A percentile compares a stretch with the other conserved stretches of the same genome.
phyloP scores from a whole-genome alignment of 2,888 invertebrate species.

The Nysson spinosus region DNA sequence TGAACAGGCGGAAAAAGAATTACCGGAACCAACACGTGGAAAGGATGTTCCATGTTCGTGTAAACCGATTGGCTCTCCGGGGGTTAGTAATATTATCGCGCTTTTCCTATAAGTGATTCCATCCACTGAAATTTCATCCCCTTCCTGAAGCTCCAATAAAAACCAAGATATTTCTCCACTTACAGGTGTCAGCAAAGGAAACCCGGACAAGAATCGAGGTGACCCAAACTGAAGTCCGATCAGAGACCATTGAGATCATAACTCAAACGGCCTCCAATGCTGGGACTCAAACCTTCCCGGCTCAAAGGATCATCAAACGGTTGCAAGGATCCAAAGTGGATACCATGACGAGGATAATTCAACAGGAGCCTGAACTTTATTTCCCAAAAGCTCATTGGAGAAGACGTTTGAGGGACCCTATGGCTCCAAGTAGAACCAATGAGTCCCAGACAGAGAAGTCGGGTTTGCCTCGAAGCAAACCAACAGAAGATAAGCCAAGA shows the following conservation, averaged over 20 bases:
- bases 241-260: slow-evolving; percentile 17
- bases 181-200: neutral
- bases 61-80: neutral
- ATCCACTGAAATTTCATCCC: neutral
- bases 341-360: slow-evolving; percentile 1
- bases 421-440: no score
- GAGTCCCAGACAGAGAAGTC: slow-evolving; percentile 32
- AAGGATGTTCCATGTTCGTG: slow-evolving; percentile 4
- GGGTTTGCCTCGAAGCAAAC: neutral
- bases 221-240: slow-evolving; percentile 23
- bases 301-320: slow-evolving; percentile 4
- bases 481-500: neutral
- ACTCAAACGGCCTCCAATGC: slow-evolving; percentile 29
- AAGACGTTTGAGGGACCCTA: slow-evolving; percentile 20
- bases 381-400: no score
- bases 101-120: neutral
- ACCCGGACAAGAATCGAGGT: slow-evolving; percentile 19
- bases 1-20: slow-evolving; percentile 7
- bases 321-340: neutral
- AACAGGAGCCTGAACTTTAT: slow-evolving; percentile 21
- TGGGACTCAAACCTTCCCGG: slow-evolving; percentile 10
- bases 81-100: neutral
- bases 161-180: no score
- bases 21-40: neutral
- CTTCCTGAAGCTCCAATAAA: no score